Conservation (phyloP, 2,888 invertebrate species). For the Drosophila mimetica region DNA sequence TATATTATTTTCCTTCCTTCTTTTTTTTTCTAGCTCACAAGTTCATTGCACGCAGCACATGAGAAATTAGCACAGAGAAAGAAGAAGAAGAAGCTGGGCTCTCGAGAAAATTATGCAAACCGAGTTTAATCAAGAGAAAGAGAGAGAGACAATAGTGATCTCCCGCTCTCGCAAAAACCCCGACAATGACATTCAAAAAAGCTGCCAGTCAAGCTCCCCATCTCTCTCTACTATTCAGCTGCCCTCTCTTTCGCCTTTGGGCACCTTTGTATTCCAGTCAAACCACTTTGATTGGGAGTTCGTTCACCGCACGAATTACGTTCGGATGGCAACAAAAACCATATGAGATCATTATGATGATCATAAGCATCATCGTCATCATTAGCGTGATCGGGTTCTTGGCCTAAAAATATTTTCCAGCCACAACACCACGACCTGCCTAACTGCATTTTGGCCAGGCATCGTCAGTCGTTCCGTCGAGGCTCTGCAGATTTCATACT, state of each 20-base stretch:
- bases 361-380: slow-evolving; percentile 37
- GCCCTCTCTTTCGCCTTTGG: slow-evolving; percentile 12
- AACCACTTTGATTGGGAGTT: slow-evolving; percentile 82
- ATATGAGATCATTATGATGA: slow-evolving; percentile 42
- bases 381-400: slow-evolving; percentile 48
- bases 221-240: slow-evolving; percentile 15
- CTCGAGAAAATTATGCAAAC: slow-evolving; percentile 68
- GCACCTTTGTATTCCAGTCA: slow-evolving; percentile 79
- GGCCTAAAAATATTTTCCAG: slow-evolving; percentile 66
- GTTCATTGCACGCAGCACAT: slow-evolving; percentile 73
- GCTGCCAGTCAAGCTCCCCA: slow-evolving; percentile 71
- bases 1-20: slow-evolving; percentile 19
- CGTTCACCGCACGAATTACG: slow-evolving; percentile 80
- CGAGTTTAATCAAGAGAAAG: slow-evolving; percentile 37
- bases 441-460: slow-evolving; percentile 63
- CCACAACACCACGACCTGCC: slow-evolving; percentile 62
- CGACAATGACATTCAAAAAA: slow-evolving; percentile 79
- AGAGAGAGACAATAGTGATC: slow-evolving; percentile 29
- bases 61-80: slow-evolving; percentile 72
- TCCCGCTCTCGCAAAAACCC: slow-evolving; percentile 37
- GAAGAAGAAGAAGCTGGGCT: slow-evolving; percentile 23
- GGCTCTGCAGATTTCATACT: not conserved
- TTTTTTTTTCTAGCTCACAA: slow-evolving; percentile 68
- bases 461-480: not conserved
- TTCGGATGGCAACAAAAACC: slow-evolving; percentile 27